Conservation (phyloP, 2,797 vertebrate genomes). For the Pristis pectinata region DNA sequence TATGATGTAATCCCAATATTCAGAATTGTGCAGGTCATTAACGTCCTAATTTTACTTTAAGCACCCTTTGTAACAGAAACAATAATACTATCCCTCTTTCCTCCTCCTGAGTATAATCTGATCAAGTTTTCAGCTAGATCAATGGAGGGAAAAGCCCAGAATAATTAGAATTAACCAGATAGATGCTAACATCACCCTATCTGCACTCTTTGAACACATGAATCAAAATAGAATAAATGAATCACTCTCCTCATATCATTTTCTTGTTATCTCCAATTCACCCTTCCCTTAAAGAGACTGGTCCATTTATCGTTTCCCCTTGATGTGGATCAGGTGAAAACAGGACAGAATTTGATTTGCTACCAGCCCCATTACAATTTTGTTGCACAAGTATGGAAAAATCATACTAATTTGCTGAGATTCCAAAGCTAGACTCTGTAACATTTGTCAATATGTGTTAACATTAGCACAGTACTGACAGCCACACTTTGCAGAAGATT, state of each 20-base stretch:
- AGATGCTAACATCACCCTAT: too few species aligned
- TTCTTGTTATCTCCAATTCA: neutral
- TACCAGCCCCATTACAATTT: neutral
- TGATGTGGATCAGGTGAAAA: neutral
- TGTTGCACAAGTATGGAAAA: neutral
- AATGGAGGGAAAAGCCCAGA: neutral
- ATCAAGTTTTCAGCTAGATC: neutral
- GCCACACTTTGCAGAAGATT: neutral
- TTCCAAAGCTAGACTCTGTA: neutral
- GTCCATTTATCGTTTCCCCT: neutral
- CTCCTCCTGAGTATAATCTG: neutral
- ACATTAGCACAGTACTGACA: neutral
- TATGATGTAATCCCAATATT: neutral
- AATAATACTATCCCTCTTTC: too few species aligned
- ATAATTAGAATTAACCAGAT: neutral
- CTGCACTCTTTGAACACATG: too few species aligned
- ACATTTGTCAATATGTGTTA: slow-evolving; percentile 7
- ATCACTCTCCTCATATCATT: neutral
- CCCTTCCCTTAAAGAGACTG: neutral
- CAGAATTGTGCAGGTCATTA: neutral
- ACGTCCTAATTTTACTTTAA: neutral
- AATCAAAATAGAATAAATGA: neutral
- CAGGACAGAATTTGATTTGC: neutral
- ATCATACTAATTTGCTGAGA: neutral
- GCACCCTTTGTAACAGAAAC: neutral